Base-by-base conservation (phyloP, 2,113 vertebrate species). In the Mionectes macconnelli region DNA sequence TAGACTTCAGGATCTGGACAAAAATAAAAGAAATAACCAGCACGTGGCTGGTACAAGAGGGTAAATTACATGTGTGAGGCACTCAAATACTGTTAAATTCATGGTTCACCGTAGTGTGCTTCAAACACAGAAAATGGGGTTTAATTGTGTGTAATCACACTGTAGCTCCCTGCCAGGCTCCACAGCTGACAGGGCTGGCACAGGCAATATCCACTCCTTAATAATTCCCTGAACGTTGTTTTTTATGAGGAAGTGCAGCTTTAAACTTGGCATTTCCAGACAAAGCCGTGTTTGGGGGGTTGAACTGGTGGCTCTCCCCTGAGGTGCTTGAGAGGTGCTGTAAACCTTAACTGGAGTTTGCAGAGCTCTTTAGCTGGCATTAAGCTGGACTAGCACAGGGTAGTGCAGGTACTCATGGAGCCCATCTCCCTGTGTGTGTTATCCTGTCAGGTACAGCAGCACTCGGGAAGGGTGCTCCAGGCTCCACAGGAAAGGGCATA, bases 351-450 rank as follows among this genome's bases (percentile, higher is more conserved):
- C n/a, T 81, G 50, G 15, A 14, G 67, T 68, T 84, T 66, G 42
- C 75, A 74, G 2, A 91, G 79, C 82, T 63, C 49, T 78, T 42
- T 57, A 52, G 14, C 3, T 42, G 76, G 64, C 39, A 47, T 92
- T 63, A 31, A 70, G 60, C 35, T 22, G 57, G 45, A 55, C 37
- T 55, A n/a, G n/a, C 42, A 55, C 4, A 27, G 79, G 90, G 73
- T 44, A 28, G 22, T 68, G 12, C 4, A 68, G 53, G 68, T 68
- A 40, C 27, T 87, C 55, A 9, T 44, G 18, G 23, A 45, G 53
- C 50, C 37, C 88, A 60, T 87, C 94, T 94, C 85, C 74, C 77
- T 45, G 33, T 82, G 50, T 91, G 76, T 90, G 3, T 57, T 78
- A 42, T 12, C 52, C 87, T 33, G 44, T 79, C 85, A 55, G 62